Evolutionary conservation across 1,140 invertebrate species (phyloP).

Genomic region (Heliothis virescens): DNA sequence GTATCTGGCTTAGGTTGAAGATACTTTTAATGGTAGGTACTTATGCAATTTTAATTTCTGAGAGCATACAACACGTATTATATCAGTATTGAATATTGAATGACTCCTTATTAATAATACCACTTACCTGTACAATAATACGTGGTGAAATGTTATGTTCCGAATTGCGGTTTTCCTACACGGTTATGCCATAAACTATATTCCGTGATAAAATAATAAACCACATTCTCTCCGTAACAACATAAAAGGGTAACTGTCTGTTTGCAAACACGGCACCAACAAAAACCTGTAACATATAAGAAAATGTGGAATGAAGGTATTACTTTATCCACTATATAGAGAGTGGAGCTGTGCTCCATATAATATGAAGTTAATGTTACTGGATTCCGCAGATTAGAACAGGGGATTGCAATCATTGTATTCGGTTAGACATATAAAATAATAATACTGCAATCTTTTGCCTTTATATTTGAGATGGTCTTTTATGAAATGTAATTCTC

Average conservation of each 20-base stretch:
- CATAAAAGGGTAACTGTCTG: slow-evolving; percentile 36
- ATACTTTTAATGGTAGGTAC: no score
- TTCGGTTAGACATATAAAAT: slow-evolving; percentile 12
- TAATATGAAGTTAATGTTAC: slow-evolving; percentile 36
- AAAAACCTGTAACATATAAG: slow-evolving; percentile 30
- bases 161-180: slow-evolving; percentile 4
- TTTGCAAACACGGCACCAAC: slow-evolving; percentile 25
- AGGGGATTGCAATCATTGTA: slow-evolving; percentile 25
- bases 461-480: background rate
- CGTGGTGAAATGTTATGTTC: background rate
- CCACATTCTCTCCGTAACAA: slow-evolving; percentile 20
- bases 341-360: slow-evolving; percentile 4
- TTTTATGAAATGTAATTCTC: no score
- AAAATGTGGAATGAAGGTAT: slow-evolving; percentile 37
- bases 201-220: slow-evolving; percentile 20
- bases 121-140: background rate
- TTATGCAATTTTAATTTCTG: no score
- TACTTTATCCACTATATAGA: slow-evolving; percentile 30
- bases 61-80: no score
- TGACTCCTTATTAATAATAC: background rate
- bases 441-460: background rate
- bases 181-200: slow-evolving; percentile 7
- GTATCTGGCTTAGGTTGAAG: no score
- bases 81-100: no score
- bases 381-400: slow-evolving; percentile 19